Evolutionary conservation across 2,797 vertebrate species (phyloP), one percentile per base, ranked within the genome.

Genomic region (Borostomias antarcticus): DNA sequence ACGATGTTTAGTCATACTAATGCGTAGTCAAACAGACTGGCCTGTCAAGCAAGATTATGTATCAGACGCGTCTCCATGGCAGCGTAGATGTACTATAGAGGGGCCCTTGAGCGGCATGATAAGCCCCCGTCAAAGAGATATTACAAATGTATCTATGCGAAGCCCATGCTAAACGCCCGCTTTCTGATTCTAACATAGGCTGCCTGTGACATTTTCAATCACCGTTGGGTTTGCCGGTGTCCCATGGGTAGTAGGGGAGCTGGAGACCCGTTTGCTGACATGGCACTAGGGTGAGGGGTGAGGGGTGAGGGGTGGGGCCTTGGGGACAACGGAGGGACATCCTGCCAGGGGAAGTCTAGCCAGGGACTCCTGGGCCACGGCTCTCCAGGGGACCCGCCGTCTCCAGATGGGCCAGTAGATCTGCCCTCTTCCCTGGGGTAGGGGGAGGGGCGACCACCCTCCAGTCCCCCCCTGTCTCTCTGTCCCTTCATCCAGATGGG

Each of bases 111-210:
- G 84, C 84, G 64, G 82, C 80, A 73, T 88, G 89, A 90, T 89
- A 89, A 89, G 88, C 87, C 88, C 81, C 83, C 80, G 85, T 87
- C 85, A 84, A 69, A 58, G 75, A 77, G 74, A 85, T 80, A 69
- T 87, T 82, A 88, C 86, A 85, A 85, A 88, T 89, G 86, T 89
- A 89, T 87, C 84, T 83, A 83, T 80, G 76, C 82, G 64, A 64
- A 78, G 78, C 80, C 81, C 79, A 23, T 33, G 51, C 33, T 68
- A 84, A 77, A 83, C 28, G 65, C 82, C 82, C 68, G 72, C 17
- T 45, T 72, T 50, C 68, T 76, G 77, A 79, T 70, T 84, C 81
- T 74, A n/a, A 84, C 82, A 84, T 75, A 70, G 47, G 79, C 63
- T 82, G 75, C 40, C 1, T n/a, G 84, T 25, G 33, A n/a, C 11